Evolutionary conservation across 1,140 invertebrate species (phyloP), one percentile per base, ranked within the genome.

Genomic region (Paralvinella palmiformis): DNA sequence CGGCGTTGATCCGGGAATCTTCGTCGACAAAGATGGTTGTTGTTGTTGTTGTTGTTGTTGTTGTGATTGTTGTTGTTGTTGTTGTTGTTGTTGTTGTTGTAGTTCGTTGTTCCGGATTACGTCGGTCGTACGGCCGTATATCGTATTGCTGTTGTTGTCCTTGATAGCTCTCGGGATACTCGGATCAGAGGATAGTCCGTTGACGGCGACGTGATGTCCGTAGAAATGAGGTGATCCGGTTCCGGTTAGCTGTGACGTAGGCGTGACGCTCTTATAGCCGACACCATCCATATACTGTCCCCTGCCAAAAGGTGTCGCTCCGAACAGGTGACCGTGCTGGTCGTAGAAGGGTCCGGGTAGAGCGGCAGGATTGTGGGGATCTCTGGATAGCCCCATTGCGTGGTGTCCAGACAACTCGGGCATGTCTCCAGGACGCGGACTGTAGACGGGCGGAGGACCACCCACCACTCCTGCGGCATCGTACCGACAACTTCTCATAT

Each of bases 401-500:
- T 22, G 55, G 22, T 36, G 29, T 57, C 55, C 55, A 57, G 27
- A 27, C n/a, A n/a, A n/a, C n/a, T n/a, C n/a, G n/a, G 33, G 27
- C 33, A 32, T 32, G 15, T 32, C 58, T 35, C 58, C 58, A 24
- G 33, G 33, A 3, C 41, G 13, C 3, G 33, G 33, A 20, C 6
- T 36, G 35, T 1, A 24, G 15, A 4, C 50, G 10, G 50, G 33
- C 1, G 29, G 59, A 27, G 35, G 50, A 17, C 29, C 62, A 27
- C 4, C 32, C 52, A 35, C 35, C 35, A 22, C 62, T n/a, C 31
- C 32, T 15, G 29, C 35, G n/a, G 36, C 58, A 13, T 60, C 64
- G 58, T 35, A 65, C 20, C 64, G 37, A 31, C 64, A 65, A 41
- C 64, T 65, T 6, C 64, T 29, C 64, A 65, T 32, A 48, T 65